These are phyloP conservation scores for Noctua fimbriata DNA, from an alignment of 2,888 invertebrate genomes.

Conservation along the genomic window DNA sequence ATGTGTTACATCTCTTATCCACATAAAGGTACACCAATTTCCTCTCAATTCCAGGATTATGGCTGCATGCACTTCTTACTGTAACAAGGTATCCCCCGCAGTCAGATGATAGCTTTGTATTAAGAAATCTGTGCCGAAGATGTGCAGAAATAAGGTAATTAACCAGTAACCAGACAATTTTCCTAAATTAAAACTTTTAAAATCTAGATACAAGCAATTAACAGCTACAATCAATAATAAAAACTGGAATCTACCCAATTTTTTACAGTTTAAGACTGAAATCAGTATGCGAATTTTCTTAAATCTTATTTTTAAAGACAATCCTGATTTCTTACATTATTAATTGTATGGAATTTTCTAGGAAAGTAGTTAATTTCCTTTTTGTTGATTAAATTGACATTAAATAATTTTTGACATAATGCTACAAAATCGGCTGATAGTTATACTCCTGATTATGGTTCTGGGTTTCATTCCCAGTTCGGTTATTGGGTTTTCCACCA, in stretches of 20 bases:
- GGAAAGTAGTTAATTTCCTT: too few relatives aligned
- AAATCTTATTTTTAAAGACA: background rate
- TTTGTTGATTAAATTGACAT: background rate
- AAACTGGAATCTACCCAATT: background rate
- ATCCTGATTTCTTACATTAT: background rate
- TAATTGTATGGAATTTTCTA: background rate
- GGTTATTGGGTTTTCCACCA: background rate
- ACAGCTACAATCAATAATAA: background rate
- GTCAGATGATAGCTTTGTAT: conserved; percentile 92
- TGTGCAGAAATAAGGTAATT: conserved; percentile 90
- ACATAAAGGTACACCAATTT: background rate
- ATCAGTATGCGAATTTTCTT: background rate
- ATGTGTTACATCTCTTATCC: background rate
- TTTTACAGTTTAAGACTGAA: background rate
- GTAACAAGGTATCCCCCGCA: conserved; percentile 92
- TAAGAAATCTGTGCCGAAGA: conserved; percentile 92
- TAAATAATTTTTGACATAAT: background rate
- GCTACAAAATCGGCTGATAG: background rate
- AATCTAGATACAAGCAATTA: background rate
- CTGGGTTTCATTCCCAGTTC: background rate
- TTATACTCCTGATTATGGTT: background rate
- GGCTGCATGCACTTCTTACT: conserved; percentile 93
- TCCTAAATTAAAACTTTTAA: background rate
- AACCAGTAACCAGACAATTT: background rate
- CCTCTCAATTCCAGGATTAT: conserved; percentile 87